Evolutionary conservation across 2,888 invertebrate genomes (phyloP), one percentile per base, ranked within the genome.

Genomic region (Siphonodentalium dalli): DNA sequence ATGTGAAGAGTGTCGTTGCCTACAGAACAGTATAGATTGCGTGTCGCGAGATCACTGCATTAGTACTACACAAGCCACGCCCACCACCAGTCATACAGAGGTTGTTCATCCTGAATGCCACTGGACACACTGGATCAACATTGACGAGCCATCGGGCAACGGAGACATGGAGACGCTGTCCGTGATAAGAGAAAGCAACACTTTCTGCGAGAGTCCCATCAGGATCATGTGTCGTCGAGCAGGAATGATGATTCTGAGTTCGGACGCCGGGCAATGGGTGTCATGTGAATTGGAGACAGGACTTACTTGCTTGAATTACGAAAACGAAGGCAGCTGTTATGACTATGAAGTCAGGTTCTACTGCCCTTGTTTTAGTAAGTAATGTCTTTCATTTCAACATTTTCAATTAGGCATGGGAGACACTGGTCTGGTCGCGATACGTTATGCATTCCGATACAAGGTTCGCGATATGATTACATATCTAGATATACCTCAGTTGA

Each of bases 111-210:
- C 69, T 8, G 61, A 62, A 24, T 75, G 75, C 61, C 66, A 67
- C 0, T 93, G 92, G 91, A 88, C 89, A 0, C 80, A 84, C 13
- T 93, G 93, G 93, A 83, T 90, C 62, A 92, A 88, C 79, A 84
- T 66, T 4, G 62, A 62, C 24, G 56, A 62, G 1, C 75, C 78
- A 3, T 65, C 74, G 24, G 74, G 72, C 47, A 63, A 60, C 11
- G 77, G 78, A 7, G 79, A 80, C 46, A 61, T 71, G 24, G 79
- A 80, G 53, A 68, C 68, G 2, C 52, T 74, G 26, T 43, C 47
- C 4, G 57, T 41, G 8, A 67, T 74, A 11, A 44, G 72, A 24
- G 52, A 42, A 24, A 54, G 58, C 13, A 72, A 74, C 45, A 46
- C 65, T 4, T 74, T 69, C 68, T 74, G 75, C 46, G 62, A 63